phyloP scores from a whole-genome alignment of 1,140 invertebrate species.

The Aphaenogaster floridana region DNA sequence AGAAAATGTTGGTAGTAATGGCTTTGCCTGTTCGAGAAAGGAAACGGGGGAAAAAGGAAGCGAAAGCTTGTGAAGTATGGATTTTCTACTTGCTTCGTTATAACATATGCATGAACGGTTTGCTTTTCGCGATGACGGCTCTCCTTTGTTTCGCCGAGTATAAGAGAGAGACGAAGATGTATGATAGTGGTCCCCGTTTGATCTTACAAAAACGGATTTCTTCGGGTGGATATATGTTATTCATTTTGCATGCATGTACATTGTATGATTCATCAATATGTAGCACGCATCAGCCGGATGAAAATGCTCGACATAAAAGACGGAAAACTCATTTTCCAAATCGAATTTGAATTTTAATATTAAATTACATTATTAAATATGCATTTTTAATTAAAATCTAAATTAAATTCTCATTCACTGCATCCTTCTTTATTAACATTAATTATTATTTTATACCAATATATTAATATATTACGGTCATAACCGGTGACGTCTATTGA shows the following conservation, averaged over 20 bases:
- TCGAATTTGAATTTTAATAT: slow-evolving; percentile 15
- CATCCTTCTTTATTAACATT: not conserved
- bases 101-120: slow-evolving; percentile 54
- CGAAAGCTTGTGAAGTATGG: slow-evolving; percentile 7
- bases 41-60: slow-evolving; percentile 15
- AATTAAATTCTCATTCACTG: not conserved
- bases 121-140: slow-evolving; percentile 17
- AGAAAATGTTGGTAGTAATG: not conserved
- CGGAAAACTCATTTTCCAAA: not conserved
- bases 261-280: slow-evolving; percentile 21
- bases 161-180: not conserved
- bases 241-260: not conserved
- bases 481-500: not conserved
- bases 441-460: not conserved
- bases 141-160: slow-evolving; percentile 29
- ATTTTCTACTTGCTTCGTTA: slow-evolving; percentile 48
- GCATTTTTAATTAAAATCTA: not conserved
- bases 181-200: slow-evolving; percentile 10
- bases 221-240: not conserved
- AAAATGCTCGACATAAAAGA: not conserved
- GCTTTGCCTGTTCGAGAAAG: slow-evolving; percentile 17
- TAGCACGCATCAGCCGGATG: not conserved
- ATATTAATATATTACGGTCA: not conserved
- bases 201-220: slow-evolving; percentile 36
- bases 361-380: not conserved